Conservation (phyloP, 2,888 invertebrate genomes). For the Seira ritae region DNA sequence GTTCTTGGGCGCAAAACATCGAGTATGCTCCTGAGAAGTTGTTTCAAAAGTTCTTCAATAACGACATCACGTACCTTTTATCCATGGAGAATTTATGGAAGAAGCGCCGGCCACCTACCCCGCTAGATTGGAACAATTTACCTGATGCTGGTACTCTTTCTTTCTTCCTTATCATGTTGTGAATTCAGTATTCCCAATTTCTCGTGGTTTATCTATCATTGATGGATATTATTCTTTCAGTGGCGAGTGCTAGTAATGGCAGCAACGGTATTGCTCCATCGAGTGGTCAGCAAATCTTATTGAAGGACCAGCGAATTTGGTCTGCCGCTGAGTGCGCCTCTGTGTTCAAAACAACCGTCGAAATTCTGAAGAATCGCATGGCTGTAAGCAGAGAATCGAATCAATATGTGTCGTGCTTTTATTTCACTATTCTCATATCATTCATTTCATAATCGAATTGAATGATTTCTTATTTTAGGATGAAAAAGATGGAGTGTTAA, state of each 20-base stretch:
- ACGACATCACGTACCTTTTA: conserved; percentile 95
- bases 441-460: conserved; percentile 5
- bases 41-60: conserved; percentile 94
- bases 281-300: too few species aligned
- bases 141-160: conserved; percentile 78
- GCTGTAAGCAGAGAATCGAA: conserved; percentile 74
- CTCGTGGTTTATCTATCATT: too few species aligned
- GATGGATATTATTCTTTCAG: too few species aligned
- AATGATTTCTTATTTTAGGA: conserved; percentile 66
- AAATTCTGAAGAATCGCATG: conserved; percentile 80
- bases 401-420: background rate
- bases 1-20: conserved; percentile 90
- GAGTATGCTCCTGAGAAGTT: conserved; percentile 90
- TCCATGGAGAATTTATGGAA: conserved; percentile 98
- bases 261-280: too few species aligned
- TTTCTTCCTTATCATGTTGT: too few species aligned
- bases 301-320: conserved; percentile 88
- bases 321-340: conserved; percentile 84
- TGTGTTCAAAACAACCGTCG: conserved; percentile 84
- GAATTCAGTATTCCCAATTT: too few species aligned
- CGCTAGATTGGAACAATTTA: conserved; percentile 83
- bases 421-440: background rate
- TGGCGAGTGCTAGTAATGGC: too few species aligned
- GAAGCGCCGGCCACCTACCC: conserved; percentile 88
- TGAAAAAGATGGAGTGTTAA: conserved; percentile 81